Conservation (phyloP, 2,113 vertebrate species). For the Strix uralensis region DNA sequence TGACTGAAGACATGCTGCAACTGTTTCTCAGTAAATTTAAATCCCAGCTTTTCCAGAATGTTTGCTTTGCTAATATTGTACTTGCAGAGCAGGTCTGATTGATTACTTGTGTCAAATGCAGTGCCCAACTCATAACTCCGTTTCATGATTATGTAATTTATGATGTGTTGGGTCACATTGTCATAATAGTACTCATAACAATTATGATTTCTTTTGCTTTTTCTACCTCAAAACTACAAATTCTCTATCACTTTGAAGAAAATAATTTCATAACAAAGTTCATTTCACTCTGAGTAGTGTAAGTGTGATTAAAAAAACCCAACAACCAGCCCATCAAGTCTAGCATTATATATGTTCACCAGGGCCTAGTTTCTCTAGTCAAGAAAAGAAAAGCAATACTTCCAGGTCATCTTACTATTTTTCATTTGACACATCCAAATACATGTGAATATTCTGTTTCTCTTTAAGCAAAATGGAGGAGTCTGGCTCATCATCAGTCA, state of each 20-base stretch:
- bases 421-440: not conserved
- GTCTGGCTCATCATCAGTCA: not conserved
- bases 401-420: not conserved
- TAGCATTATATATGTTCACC: not conserved
- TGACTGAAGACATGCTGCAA: not conserved
- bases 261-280: too few species aligned
- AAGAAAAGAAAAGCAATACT: not conserved
- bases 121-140: not conserved
- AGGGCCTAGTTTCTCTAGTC: not conserved
- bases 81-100: not conserved
- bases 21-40: not conserved
- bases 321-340: not conserved
- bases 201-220: not conserved
- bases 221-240: not conserved
- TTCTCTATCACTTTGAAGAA: not conserved
- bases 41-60: not conserved
- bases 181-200: not conserved
- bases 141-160: not conserved
- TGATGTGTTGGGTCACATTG: not conserved
- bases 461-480: not conserved
- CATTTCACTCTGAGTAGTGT: not conserved
- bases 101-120: not conserved
- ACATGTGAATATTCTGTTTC: accelerated
- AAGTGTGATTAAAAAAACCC: not conserved
- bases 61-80: not conserved